These are phyloP conservation scores for Sarcophaga peregrina DNA, from an alignment of 1,140 invertebrate genomes.

Conservation along the genomic window DNA sequence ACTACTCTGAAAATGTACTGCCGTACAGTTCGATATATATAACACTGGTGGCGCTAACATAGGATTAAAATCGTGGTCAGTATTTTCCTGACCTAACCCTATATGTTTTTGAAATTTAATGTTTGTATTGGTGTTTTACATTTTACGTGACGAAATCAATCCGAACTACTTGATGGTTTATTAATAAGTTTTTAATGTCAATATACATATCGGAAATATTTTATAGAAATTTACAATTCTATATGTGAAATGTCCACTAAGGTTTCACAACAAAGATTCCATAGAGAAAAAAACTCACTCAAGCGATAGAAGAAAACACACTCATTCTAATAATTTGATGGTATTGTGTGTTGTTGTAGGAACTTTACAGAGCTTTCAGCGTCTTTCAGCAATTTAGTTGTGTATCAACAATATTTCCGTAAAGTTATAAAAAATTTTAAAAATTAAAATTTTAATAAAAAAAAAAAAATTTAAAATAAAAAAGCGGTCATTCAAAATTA, in stretches of 20 bases:
- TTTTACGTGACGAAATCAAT: no score
- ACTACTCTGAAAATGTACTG: no score
- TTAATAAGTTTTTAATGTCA: neutral
- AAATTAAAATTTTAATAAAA: neutral
- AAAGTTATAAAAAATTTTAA: slow-evolving; percentile 34
- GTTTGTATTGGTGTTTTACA: no score
- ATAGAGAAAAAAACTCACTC: slow-evolving; percentile 15
- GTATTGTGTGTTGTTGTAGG: slow-evolving; percentile 8
- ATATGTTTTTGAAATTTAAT: no score
- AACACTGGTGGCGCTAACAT: no score
- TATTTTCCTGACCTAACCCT: no score
- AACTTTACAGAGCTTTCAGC: slow-evolving; percentile 25
- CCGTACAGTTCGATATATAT: no score
- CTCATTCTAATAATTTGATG: slow-evolving; percentile 15
- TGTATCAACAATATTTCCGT: slow-evolving; percentile 35
- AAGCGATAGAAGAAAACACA: neutral
- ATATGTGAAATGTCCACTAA: neutral
- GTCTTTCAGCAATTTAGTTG: slow-evolving; percentile 32
- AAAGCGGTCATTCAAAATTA: neutral
- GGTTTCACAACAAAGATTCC: neutral
- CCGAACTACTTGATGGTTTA: neutral
- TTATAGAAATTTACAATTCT: neutral
- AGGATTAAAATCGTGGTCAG: no score
- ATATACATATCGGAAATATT: neutral
- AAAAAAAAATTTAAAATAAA: neutral